Evolutionary conservation across 2,797 vertebrate genomes (phyloP).

Genomic region (Sitta carolinensis): DNA sequence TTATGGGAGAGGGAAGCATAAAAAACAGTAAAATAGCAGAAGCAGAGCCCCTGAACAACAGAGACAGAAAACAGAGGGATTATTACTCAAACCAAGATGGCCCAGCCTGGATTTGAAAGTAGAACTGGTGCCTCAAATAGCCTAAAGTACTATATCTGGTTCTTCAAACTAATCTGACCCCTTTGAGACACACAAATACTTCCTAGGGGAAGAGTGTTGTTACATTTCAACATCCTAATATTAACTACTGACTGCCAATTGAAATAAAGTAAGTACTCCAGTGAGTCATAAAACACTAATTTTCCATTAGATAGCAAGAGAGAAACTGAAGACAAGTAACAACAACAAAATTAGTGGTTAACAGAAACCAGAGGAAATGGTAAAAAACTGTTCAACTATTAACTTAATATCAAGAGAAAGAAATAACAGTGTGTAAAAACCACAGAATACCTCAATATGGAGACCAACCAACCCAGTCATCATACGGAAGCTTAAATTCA

Average conservation of each 20-base stretch:
- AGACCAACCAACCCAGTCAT: not conserved
- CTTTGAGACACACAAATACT: not conserved
- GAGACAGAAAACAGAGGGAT: not conserved
- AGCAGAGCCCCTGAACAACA: not conserved
- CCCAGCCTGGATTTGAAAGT: not conserved
- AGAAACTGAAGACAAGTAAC: conserved; percentile 27
- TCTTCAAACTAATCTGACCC: conserved; percentile 26
- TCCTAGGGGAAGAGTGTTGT: not conserved
- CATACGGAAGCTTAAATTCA: not conserved
- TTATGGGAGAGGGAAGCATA: not conserved
- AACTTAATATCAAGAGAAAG: conserved; percentile 6
- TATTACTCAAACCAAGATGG: not conserved
- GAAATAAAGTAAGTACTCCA: conserved; percentile 2
- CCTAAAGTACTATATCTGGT: conserved; percentile 23
- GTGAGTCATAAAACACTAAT: not conserved
- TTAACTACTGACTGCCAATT: not conserved
- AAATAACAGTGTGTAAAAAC: not conserved
- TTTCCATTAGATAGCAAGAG: conserved; percentile 10
- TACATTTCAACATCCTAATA: not conserved
- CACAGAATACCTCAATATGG: not conserved
- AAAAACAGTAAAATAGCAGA: not conserved
- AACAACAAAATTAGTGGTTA: not conserved
- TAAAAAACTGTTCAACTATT: not conserved
- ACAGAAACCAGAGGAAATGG: conserved; percentile 16
- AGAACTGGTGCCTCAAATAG: not conserved